Conservation (phyloP, 2,888 invertebrate genomes). For the Limnephilus marmoratus region DNA sequence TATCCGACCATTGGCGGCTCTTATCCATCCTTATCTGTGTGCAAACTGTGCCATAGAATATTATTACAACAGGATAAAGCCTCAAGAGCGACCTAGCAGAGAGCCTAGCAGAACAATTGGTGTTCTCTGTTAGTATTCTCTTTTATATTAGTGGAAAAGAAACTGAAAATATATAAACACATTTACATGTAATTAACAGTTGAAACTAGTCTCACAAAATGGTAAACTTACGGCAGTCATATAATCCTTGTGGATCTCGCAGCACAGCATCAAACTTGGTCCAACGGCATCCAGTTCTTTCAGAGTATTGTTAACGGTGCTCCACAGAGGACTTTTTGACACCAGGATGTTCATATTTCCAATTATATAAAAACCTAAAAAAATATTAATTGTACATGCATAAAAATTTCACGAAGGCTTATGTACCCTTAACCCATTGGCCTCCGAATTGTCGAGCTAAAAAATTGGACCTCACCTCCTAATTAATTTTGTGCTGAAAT, state of each 20-base stretch:
- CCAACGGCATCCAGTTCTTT: constrained; percentile 74
- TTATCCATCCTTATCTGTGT: too few relatives aligned
- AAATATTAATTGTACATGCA: constrained; percentile 1
- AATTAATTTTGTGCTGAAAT: too few relatives aligned
- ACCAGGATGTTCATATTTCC: constrained; percentile 80
- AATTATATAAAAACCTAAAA: constrained; percentile 80
- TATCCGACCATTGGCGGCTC: too few relatives aligned
- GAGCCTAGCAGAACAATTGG: neutral
- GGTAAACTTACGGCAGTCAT: constrained; percentile 70
- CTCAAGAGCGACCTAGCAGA: too few relatives aligned
- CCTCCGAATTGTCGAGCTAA: too few relatives aligned
- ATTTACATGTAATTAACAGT: neutral
- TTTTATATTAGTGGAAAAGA: neutral
- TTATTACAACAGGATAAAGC: too few relatives aligned
- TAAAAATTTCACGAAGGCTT: neutral
- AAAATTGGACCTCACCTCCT: too few relatives aligned
- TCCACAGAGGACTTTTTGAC: constrained; percentile 76
- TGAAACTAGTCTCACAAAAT: neutral
- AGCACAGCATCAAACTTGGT: constrained; percentile 72
- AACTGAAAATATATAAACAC: neutral
- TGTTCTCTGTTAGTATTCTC: too few relatives aligned
- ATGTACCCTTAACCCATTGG: too few relatives aligned
- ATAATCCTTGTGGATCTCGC: constrained; percentile 75
- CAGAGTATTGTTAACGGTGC: constrained; percentile 75
- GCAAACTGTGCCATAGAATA: too few relatives aligned